Evolutionary conservation across 2,113 vertebrate species (phyloP).

Genomic region (Heterotilapia buettikoferi): DNA sequence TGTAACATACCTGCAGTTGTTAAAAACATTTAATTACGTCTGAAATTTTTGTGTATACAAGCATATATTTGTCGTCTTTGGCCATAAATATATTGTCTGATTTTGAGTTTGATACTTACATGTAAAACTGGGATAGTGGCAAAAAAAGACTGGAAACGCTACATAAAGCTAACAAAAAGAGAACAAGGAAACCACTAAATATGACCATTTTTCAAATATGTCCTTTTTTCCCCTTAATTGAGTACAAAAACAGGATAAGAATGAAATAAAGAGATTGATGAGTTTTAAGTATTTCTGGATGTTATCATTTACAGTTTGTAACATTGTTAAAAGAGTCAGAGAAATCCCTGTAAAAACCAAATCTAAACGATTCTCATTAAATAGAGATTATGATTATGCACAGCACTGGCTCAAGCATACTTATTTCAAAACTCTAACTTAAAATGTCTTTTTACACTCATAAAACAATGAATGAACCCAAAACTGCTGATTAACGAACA

Average conservation of each 20-base stretch:
- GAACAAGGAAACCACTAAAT: neutral
- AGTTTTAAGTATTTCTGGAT: neutral
- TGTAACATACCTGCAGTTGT: neutral
- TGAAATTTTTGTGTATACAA: neutral
- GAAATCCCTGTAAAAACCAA: neutral
- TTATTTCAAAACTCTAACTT: neutral
- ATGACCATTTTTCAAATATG: neutral
- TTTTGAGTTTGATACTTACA: neutral
- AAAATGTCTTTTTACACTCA: neutral
- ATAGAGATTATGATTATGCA: neutral
- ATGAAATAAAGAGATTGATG: neutral
- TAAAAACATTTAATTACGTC: neutral
- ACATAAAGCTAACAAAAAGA: neutral
- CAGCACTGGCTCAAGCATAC: neutral
- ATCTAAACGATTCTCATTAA: neutral
- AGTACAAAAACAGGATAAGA: neutral
- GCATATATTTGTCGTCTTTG: neutral
- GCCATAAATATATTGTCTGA: neutral
- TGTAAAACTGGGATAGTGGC: neutral
- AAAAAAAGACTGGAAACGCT: neutral
- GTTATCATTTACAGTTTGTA: neutral
- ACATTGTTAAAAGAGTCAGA: neutral
- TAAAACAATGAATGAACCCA: neutral
- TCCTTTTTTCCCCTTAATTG: neutral
- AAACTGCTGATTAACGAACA: neutral